Base-by-base conservation (phyloP, 2,888 invertebrate genomes). In the Caenorhabditis sp. region DNA sequence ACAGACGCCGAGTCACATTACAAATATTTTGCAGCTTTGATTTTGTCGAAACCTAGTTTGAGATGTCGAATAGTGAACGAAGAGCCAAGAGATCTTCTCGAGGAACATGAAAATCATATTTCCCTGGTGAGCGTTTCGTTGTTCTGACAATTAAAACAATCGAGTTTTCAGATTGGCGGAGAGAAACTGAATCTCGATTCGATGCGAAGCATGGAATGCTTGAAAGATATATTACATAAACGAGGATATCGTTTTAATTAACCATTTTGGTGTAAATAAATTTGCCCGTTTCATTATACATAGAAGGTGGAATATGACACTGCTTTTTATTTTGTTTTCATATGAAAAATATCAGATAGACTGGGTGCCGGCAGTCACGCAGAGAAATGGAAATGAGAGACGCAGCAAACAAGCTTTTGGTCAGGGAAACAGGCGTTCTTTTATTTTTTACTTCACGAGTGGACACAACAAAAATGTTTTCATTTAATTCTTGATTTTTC, bases 1-100 rank as follows among this genome's bases (percentile, higher is more conserved):
- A 68, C 76, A 14, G 87, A 85, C 57, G 64, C 67, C 24, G 76
- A 77, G 27, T 86, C 86, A 1, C 86, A 86, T 66, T 76, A 80
- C 61, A 84, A 84, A 58, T 87, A 83, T 60, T 83, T 79, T 58
- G 85, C 81, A 5, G 81, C 84, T 0, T 60, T 84, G 27, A 74
- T 82, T 51, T 66, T 83, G 10, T 68, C 67, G 49, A 83, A 83
- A 53, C 77, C 83, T 1, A 81, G 79, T 64, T 60, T 83, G 51
- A 58, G 80, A n/a, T 84, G 84, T 55, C 66, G 70, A 24, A 69
- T 84, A 26, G 73, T 81, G 23, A 63, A 68, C 0, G 81, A 81
- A 19, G 84, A 84, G 60, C 84, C 84, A 4, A 67, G 75, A 55
- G 84, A 84, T 63, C 59, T 70, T 6, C 66, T 84, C 21, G 84